phyloP scores from a whole-genome alignment of 1,140 invertebrate species.

The Drosophila pectinifera region DNA sequence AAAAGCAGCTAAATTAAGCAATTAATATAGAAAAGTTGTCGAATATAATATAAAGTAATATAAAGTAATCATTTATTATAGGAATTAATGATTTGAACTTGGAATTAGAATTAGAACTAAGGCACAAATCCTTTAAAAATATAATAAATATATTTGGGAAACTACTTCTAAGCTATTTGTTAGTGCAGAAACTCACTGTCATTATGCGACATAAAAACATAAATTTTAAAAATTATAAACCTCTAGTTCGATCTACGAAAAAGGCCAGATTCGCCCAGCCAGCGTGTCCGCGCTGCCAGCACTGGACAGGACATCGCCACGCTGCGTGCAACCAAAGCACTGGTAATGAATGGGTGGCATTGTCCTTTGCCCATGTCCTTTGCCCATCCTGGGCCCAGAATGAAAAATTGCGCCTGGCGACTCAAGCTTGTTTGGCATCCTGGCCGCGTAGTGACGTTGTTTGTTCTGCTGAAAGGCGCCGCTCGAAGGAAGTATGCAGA shows the following conservation, averaged over 20 bases:
- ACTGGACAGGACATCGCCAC: constrained; percentile 29
- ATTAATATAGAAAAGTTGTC: background rate
- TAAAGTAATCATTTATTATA: background rate
- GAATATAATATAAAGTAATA: background rate
- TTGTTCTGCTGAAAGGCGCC: constrained; percentile 54
- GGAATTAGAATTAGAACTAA: too few relatives aligned
- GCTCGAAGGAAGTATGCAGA: constrained; percentile 27
- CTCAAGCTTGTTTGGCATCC: constrained; percentile 81
- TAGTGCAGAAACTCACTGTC: too few relatives aligned
- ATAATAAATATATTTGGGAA: too few relatives aligned
- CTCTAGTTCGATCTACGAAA: background rate
- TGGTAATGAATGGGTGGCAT: constrained; percentile 72
- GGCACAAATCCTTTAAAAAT: too few relatives aligned
- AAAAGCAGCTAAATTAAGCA: constrained; percentile 2
- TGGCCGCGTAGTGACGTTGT: constrained; percentile 78
- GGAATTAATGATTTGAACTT: background rate
- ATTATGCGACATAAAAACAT: too few relatives aligned
- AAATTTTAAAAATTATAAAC: background rate
- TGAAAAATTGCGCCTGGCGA: constrained; percentile 74
- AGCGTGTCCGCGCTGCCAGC: constrained; percentile 1
- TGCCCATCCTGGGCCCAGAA: constrained; percentile 45
- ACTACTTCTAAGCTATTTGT: too few relatives aligned
- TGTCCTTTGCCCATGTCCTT: constrained; percentile 32
- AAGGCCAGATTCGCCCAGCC: too few relatives aligned
- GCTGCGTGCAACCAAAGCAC: constrained; percentile 62